Conservation (phyloP, 2,113 vertebrate genomes). For the Anoura caudifer region DNA sequence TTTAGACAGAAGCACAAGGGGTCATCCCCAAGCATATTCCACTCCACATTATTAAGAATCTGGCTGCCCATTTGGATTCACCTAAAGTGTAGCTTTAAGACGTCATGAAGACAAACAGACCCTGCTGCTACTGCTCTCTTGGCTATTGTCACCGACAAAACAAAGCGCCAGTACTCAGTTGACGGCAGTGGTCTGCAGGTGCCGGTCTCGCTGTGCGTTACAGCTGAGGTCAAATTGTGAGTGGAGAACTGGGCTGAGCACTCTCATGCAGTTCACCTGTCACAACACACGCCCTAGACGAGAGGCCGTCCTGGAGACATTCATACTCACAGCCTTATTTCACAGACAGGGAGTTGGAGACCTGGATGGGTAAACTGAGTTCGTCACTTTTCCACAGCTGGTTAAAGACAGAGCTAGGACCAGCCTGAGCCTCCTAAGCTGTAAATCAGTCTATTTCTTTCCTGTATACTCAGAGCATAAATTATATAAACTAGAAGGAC, state of each 20-base stretch:
- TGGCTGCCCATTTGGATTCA: neutral
- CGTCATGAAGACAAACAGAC: neutral
- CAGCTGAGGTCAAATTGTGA: neutral
- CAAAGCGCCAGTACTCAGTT: neutral
- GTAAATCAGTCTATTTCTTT: neutral
- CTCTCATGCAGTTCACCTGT: neutral
- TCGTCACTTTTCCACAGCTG: neutral
- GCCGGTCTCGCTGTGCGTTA: neutral
- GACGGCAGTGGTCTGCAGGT: neutral
- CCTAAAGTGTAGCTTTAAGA: neutral
- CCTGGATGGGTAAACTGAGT: conserved; percentile 27
- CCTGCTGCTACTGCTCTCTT: neutral
- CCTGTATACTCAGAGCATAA: neutral
- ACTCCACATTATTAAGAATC: neutral
- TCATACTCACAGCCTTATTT: neutral
- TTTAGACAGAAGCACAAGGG: neutral
- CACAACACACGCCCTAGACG: neutral
- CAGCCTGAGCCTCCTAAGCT: neutral
- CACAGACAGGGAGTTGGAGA: neutral
- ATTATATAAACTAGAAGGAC: neutral
- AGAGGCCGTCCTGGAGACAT: neutral
- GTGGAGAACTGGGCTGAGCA: neutral
- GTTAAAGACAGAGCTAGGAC: neutral
- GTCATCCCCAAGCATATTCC: neutral
- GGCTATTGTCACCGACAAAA: neutral